phyloP scores from a whole-genome alignment of 2,888 invertebrate species.

The Phasia obesa region DNA sequence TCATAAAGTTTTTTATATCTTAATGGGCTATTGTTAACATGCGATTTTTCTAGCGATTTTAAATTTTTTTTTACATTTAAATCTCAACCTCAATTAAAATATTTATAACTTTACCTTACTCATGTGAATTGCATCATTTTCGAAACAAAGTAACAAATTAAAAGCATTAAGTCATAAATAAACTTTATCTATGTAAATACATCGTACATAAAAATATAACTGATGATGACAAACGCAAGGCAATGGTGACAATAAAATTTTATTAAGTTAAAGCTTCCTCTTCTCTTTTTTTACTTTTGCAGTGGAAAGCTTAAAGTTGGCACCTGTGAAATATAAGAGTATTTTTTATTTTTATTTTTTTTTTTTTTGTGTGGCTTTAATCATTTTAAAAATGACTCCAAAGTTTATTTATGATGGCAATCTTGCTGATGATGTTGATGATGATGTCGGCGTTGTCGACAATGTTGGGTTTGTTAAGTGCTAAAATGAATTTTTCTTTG shows the following conservation, averaged over 20 bases:
- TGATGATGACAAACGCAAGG: constrained; percentile 46
- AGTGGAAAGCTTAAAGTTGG: constrained; percentile 39
- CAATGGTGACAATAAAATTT: constrained; percentile 40
- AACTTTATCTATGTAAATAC: background rate
- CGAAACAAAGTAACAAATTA: background rate
- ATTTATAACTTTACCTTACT: constrained; percentile 3
- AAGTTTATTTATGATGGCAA: constrained; percentile 47
- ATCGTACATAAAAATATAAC: background rate
- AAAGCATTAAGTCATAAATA: constrained; percentile 1
- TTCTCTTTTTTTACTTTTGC: background rate
- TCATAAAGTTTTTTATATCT: too few species aligned
- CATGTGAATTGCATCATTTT: constrained; percentile 43
- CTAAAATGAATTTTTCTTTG: constrained; percentile 22
- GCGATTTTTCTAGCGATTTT: background rate
- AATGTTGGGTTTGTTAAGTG: constrained; percentile 35
- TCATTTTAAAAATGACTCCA: constrained; percentile 31
- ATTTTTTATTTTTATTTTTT: too few species aligned
- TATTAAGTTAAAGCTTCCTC: constrained; percentile 3
- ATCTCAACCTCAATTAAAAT: constrained; percentile 17
- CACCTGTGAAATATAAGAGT: constrained; percentile 56
- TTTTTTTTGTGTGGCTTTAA: too few species aligned
- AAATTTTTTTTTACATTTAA: background rate
- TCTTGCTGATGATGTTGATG: constrained; percentile 26
- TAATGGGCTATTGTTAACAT: background rate
- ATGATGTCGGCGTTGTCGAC: constrained; percentile 32